Conservation (phyloP, 2,797 vertebrate genomes). For the Astyanax mexicanus region DNA sequence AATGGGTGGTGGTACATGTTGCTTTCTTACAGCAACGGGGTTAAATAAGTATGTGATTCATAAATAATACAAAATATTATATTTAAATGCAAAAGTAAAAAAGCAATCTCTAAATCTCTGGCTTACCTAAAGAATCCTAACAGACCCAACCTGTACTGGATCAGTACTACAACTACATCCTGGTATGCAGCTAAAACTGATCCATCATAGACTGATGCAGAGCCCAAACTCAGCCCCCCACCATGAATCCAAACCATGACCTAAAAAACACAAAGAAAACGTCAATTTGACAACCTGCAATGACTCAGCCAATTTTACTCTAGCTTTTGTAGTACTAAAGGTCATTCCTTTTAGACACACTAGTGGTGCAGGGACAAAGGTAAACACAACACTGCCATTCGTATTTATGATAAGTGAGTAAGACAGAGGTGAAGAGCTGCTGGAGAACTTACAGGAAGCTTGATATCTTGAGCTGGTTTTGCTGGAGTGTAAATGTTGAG, state of each 20-base stretch:
- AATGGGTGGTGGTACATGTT: too few relatives aligned
- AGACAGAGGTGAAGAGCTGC: slow-evolving; percentile 14
- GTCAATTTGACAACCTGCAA: neutral
- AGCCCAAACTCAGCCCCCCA: slow-evolving; percentile 66
- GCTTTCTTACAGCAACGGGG: too few relatives aligned
- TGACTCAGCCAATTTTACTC: neutral
- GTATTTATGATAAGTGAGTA: slow-evolving; percentile 11
- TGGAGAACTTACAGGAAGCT: slow-evolving; percentile 71
- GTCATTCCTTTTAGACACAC: neutral
- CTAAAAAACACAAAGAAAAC: slow-evolving; percentile 61
- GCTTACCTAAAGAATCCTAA: slow-evolving; percentile 84
- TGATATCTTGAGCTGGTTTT: slow-evolving; percentile 63
- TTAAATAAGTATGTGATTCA: too few relatives aligned
- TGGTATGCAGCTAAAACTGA: slow-evolving; percentile 79
- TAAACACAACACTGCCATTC: neutral
- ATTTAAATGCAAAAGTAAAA: neutral
- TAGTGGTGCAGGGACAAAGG: neutral
- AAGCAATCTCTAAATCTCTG: neutral
- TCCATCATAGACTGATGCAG: slow-evolving; percentile 74
- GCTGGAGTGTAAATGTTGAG: slow-evolving; percentile 83
- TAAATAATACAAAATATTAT: too few relatives aligned
- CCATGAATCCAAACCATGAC: slow-evolving; percentile 88
- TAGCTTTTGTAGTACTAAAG: neutral
- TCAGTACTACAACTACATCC: slow-evolving; percentile 79
- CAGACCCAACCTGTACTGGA: slow-evolving; percentile 84